Base-by-base conservation (phyloP, 2,888 invertebrate genomes). In the Eupeodes luniger region DNA sequence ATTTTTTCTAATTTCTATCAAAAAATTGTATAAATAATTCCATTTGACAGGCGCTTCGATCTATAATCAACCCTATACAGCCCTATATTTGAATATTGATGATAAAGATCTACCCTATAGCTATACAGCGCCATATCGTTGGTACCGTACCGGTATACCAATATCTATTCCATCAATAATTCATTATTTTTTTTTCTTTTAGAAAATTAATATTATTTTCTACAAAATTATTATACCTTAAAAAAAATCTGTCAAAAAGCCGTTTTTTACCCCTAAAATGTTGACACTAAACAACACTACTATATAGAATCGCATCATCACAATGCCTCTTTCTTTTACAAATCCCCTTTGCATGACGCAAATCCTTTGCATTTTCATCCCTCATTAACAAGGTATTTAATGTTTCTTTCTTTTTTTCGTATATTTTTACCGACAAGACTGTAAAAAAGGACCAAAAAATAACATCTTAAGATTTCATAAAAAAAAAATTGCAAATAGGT, bases 311-410 rank as follows among this genome's bases (percentile, higher is more conserved):
- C 16, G 66, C 59, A 16, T 67, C 62, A 66, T 78, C 70, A 66
- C 83, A 83, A 80, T 80, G 49, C 80, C 66, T 51, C 27, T 27
- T 57, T 19, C 78, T 69, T 57, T 27, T 27, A 27, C 27, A 62
- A 84, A 84, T 88, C 80, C 84, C 87, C 87, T 88, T 70, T 64
- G 79, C 86, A 53, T 61, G 10, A 40, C 40, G 10, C 10, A 83
- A 86, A 83, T 83, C 87, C 84, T 87, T 86, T 75, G 84, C 84
- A 84, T 81, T 88, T 40, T 88, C 87, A 88, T 88, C 87, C 87
- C 87, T 84, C 84, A 88, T 84, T 88, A 88, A 88, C 83, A 81
- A 77, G 72, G 84, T 77, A 81, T 84, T 88, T 88, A 74, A 47
- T 62, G 75, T 75, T 75, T 62, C 36, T 69, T 53, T 36, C 27